phyloP scores from a whole-genome alignment of 2,797 vertebrate genomes.

The Cyprinodon diabolis region DNA sequence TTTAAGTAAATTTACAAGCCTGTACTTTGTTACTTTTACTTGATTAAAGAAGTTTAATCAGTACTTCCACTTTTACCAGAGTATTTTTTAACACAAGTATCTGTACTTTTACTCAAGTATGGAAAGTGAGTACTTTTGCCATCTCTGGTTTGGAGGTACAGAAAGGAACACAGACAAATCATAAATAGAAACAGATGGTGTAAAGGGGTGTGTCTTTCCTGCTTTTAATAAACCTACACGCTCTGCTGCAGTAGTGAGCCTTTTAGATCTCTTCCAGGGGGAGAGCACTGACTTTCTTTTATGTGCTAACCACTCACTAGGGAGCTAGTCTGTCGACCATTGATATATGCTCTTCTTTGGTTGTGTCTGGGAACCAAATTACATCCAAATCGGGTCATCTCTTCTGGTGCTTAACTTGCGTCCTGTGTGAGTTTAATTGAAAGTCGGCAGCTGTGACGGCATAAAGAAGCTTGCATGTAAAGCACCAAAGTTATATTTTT shows the following conservation, averaged over 20 bases:
- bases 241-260: not conserved
- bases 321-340: not conserved
- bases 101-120: too few relatives aligned
- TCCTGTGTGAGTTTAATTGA: not conserved
- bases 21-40: too few relatives aligned
- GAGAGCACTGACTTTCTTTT: not conserved
- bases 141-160: not conserved
- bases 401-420: constrained; percentile 1
- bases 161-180: not conserved
- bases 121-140: too few relatives aligned
- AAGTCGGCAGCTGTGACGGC: not conserved
- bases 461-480: not conserved
- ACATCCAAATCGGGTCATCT: not conserved
- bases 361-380: not conserved
- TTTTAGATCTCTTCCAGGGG: not conserved
- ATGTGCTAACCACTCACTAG: not conserved
- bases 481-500: not conserved
- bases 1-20: too few relatives aligned
- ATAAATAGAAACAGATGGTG: not conserved
- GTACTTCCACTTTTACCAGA: too few relatives aligned
- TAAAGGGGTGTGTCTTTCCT: not conserved
- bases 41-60: too few relatives aligned
- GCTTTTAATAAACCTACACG: not conserved
- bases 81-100: too few relatives aligned
- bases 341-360: not conserved